Evolutionary conservation across 2,888 invertebrate species (phyloP), one percentile per base, ranked within the genome.

Genomic region (Ophioninae sp.): DNA sequence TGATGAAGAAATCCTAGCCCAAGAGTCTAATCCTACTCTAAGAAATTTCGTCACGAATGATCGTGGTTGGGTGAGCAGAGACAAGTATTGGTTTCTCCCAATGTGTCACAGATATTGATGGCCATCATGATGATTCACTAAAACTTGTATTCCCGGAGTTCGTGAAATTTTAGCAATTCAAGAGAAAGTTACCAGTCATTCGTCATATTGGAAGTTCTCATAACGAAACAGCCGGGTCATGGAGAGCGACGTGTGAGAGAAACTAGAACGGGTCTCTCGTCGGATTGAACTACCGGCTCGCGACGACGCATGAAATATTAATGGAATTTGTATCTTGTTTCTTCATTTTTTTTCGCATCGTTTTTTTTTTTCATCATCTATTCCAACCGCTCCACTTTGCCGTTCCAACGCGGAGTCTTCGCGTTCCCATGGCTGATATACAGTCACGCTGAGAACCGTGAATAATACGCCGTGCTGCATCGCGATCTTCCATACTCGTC

Each of bases 291-390:
- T 71, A 71, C 58, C 71, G 22, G 63, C 64, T 76, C 73, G 80
- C 83, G 82, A 79, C 82, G 83, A 77, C 80, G 79, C 84, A 87
- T 88, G 86, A 88, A 88, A 88, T 88, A 88, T 88, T 88, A 88
- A 88, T 87, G 85, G 86, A 86, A 86, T 30, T 30, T 30, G 30
- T 30, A 30, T 51, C 17, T 51, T 51, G 2, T 17, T 51, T 51
- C 17, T 51, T 51, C 51, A 17, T 17, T 17, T 51, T 51, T 17
- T 51, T 10, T 10, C 51, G 64, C 81, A 84, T 61, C 59, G 20
- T 85, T 86, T 86, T 83, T 85, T 82, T 44, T 68, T 67, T 59
- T 20, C 58, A 59, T 30, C 39, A 64, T n/a, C 9, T 37, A 30
- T 61, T 44, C 20, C 41, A 73, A 59, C 71, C 87, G 87, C 77